These are phyloP conservation scores for Gallinago media DNA, from an alignment of 2,113 vertebrate species.

Conservation along the genomic window DNA sequence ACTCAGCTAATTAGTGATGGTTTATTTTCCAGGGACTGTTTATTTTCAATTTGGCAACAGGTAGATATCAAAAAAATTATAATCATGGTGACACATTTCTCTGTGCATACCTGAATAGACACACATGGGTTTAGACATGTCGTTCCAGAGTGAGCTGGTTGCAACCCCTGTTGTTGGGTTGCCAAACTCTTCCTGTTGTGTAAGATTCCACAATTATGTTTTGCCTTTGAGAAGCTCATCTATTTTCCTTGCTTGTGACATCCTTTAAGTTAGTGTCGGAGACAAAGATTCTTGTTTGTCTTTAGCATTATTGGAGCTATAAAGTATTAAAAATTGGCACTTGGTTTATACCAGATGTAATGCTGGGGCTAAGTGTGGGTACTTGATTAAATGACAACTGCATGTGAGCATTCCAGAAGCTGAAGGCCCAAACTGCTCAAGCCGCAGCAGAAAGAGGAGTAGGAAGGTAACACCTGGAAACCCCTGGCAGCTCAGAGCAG, in stretches of 20 bases:
- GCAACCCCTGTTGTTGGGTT: not conserved
- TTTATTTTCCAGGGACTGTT: not conserved
- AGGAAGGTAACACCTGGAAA: not conserved
- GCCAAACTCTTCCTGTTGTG: not conserved
- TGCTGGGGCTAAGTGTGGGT: not conserved
- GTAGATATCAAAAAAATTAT: not conserved
- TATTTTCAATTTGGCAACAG: not conserved
- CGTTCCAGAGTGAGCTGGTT: not conserved
- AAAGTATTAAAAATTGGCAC: not conserved
- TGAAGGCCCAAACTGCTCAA: not conserved
- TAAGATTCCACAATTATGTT: not conserved
- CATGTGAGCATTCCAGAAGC: not conserved
- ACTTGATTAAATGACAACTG: not conserved
- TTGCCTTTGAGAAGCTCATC: not conserved
- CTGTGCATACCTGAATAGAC: not conserved
- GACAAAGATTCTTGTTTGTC: not conserved
- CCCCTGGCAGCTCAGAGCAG: not conserved
- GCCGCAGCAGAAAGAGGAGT: not conserved
- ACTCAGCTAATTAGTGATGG: not conserved
- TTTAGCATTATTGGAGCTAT: not conserved
- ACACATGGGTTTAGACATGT: not conserved
- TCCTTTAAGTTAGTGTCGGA: not conserved
- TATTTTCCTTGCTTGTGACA: not conserved
- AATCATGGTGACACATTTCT: not conserved
- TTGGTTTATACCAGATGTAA: not conserved